Base-by-base conservation (phyloP, 35 echinoderm and acorn worm species). In the Patiria miniata region DNA sequence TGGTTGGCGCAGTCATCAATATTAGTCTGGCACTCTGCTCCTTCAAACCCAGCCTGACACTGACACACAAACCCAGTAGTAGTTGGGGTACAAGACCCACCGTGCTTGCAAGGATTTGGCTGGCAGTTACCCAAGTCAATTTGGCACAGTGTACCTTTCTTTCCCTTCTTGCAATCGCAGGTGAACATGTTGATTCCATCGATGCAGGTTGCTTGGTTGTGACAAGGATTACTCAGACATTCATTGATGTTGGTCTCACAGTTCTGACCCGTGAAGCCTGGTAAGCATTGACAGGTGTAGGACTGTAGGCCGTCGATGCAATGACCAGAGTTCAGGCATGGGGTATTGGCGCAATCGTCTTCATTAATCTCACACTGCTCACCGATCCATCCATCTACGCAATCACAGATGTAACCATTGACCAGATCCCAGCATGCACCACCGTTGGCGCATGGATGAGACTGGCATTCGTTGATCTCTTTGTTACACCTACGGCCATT, bases 211-310 rank as follows among this genome's bases (percentile, higher is more conserved):
- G 39, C 84, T 29, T 79, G 51, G 52, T 83, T 87, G 19, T n/a
- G 61, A 37, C 90, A 92, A 0, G 90, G 85, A 77, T 87, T 87
- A 55, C 84, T 87, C 9, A 57, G 0, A 52, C 90, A 92, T 50
- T 86, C 83, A 55, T 92, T 92, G 36, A 57, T 76, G 37, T 81
- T 87, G 39, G 83, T 40, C 10, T 73, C 40, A 77, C 90, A 92
- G 37, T 82, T 56, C 8, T 36, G 54, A 1, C 92, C 92, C 14
- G 51, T 89, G 69, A 85, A 94, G 1, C 92, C 92, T 2, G 88
- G 76, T 5, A 51, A 15, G 33, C 92, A 94, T 1, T 53, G 29
- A 77, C 92, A 94, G 21, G 77, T 86, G 57, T 89, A 94, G 0
- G 73, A 23, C 28, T 78, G 77, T 18, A 81, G 17, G 26, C 39